Base-by-base conservation (phyloP, 2,888 invertebrate species). In the Cerastoderma edule region DNA sequence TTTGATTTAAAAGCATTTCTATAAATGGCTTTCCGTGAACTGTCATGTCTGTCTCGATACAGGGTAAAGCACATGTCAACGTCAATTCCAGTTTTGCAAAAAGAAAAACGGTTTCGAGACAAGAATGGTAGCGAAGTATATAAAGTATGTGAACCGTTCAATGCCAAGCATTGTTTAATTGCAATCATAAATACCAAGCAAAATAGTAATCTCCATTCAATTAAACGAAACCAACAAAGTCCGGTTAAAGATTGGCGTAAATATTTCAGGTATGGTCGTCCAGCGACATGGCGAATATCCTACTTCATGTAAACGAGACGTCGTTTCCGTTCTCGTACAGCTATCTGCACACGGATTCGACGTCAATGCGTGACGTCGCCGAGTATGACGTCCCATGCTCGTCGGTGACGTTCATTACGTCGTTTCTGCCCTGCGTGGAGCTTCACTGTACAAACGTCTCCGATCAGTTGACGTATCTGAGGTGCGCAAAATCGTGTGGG, bases 241-340 rank as follows among this genome's bases (percentile, higher is more conserved):
- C n/a, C n/a, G n/a, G n/a, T n/a, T 50, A n/a, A 50, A 50, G 8
- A 39, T 6, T 50, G 8, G 22, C 50, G 5, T 50, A n/a, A 16
- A 50, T 33, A 33, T 57, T 22, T 16, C 30, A 84, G 84, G 76
- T 82, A 24, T 84, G 84, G 84, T 73, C 57, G 48, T 76, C 73
- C 19, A 57, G 53, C 10, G 80, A 84, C 50, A 79, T 84, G 46
- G 27, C n/a, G 5, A 33, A 46, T 1, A 73, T 84, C 19, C 48
- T 82, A 0, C 24, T 68, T 3, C 27, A 60, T 0, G 54, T 67
- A n/a, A 63, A 30, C 13, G 46, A n/a, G 16, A 46, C 22, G 10
- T 24, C 32, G 24, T 81, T 65, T 39, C 84, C 76, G 3, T 67
- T 73, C 33, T 75, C 84, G 1, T 83, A 73, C 63, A 83, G 84